Evolutionary conservation across 2,797 vertebrate species (phyloP).

Genomic region (Pteropus rufus): DNA sequence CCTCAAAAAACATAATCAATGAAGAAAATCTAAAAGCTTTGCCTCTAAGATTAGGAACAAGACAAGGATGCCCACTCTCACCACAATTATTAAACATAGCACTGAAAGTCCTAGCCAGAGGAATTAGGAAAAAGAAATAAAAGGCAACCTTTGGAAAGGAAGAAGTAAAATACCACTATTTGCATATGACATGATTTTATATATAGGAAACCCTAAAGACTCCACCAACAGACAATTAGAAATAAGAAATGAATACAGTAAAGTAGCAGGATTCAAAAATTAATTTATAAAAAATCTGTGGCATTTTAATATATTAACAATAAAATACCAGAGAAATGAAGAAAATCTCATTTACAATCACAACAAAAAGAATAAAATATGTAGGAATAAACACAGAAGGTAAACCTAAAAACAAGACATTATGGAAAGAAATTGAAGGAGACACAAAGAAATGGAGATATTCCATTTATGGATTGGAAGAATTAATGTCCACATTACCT

Average conservation of each 20-base stretch:
- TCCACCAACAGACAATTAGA: not conserved
- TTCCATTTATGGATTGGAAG: not conserved
- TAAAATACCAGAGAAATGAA: not conserved
- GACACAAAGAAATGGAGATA: not conserved
- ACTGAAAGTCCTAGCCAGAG: not conserved
- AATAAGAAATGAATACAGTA: not conserved
- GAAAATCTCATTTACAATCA: not conserved
- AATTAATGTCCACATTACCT: not conserved
- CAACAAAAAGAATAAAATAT: not conserved
- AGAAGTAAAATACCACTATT: not conserved
- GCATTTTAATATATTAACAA: not conserved
- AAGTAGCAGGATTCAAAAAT: not conserved
- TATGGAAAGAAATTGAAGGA: not conserved
- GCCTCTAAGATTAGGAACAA: not conserved
- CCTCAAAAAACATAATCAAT: not conserved
- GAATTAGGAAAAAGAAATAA: not conserved
- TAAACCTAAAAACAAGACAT: not conserved
- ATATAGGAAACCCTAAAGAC: not conserved
- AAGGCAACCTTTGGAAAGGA: not conserved
- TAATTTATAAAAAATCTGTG: not conserved
- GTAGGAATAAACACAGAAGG: not conserved
- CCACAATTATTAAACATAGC: not conserved
- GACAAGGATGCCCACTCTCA: not conserved
- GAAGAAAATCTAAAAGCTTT: not conserved
- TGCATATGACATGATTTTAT: not conserved